Evolutionary conservation across 1,140 invertebrate genomes (phyloP).

Genomic region (Lordiphosa collinella): DNA sequence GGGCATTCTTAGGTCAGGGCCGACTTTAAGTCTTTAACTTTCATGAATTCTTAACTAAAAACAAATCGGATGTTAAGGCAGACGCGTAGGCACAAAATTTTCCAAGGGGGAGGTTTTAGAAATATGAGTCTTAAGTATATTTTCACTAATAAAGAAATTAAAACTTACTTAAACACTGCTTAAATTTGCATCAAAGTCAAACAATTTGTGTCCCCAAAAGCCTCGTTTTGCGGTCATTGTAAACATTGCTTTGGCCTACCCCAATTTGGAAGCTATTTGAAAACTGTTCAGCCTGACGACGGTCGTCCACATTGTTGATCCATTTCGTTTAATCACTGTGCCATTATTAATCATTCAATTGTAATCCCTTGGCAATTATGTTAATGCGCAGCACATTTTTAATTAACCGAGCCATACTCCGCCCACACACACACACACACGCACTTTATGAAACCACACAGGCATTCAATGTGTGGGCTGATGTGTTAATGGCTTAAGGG

Average conservation of each 20-base stretch:
- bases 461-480: conserved; percentile 23
- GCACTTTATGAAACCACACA: conserved; percentile 23
- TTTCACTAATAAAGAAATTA: too few relatives aligned
- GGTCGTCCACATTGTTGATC: conserved; percentile 23
- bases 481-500: conserved; percentile 38
- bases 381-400: conserved; percentile 58
- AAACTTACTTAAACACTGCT: too few relatives aligned
- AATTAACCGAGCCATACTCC: conserved; percentile 40
- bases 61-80: too few relatives aligned
- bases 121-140: too few relatives aligned
- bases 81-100: too few relatives aligned
- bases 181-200: background rate
- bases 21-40: too few relatives aligned
- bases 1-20: too few relatives aligned
- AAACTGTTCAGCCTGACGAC: conserved; percentile 15
- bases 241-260: background rate
- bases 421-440: conserved; percentile 6
- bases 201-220: background rate
- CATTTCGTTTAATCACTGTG: conserved; percentile 52
- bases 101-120: too few relatives aligned
- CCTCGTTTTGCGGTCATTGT: too few relatives aligned
- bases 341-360: conserved; percentile 64
- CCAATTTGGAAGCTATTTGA: background rate
- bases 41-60: too few relatives aligned
- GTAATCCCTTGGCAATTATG: conserved; percentile 58